Conservation (phyloP, 2,888 invertebrate genomes). For the Agrilus biguttatus region DNA sequence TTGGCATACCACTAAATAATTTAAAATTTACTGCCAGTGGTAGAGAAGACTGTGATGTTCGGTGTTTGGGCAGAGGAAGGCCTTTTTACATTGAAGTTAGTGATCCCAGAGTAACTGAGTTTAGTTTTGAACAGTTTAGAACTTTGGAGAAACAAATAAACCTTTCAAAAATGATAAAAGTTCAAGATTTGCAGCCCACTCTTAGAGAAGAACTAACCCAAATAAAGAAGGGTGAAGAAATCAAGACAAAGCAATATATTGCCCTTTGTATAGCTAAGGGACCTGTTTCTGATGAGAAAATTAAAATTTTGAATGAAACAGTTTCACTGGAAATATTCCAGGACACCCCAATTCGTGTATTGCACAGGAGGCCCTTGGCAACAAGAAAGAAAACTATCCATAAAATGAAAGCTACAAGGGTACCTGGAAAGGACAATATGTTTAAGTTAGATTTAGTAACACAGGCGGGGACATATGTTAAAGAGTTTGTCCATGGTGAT, state of each 20-base stretch:
- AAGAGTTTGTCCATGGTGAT: conserved; percentile 96
- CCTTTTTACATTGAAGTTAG: conserved; percentile 84
- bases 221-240: conserved; percentile 76
- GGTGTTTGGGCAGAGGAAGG: conserved; percentile 80
- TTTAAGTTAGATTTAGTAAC: conserved; percentile 58
- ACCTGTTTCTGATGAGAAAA: conserved; percentile 34
- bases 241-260: conserved; percentile 75
- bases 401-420: conserved; percentile 41
- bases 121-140: conserved; percentile 36
- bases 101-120: conserved; percentile 44
- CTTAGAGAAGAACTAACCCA: conserved; percentile 48
- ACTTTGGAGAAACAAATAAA: conserved; percentile 46
- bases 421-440: conserved; percentile 35
- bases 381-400: conserved; percentile 52
- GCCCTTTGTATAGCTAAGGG: conserved; percentile 50
- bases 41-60: conserved; percentile 93
- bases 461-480: conserved; percentile 91
- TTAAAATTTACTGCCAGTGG: conserved; percentile 79
- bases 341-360: conserved; percentile 79
- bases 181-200: conserved; percentile 41
- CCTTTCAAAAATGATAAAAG: conserved; percentile 37
- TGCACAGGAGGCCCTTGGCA: conserved; percentile 70
- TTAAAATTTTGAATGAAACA: conserved; percentile 33
- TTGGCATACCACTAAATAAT: conserved; percentile 23
- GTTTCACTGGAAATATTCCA: conserved; percentile 49